Evolutionary conservation across 2,797 vertebrate species (phyloP).

Genomic region (Falco rusticolus): DNA sequence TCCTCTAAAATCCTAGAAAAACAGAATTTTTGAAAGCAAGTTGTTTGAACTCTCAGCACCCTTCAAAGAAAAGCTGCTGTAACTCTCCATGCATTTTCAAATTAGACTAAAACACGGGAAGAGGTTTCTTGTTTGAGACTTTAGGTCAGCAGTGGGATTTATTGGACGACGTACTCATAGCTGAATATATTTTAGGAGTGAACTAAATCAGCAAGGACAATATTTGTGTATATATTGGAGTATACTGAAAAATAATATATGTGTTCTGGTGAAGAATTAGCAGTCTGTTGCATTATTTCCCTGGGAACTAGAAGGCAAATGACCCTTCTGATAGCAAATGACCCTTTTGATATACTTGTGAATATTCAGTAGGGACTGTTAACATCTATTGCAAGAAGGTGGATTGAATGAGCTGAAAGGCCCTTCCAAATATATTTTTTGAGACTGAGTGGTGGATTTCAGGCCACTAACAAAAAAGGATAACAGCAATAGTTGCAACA

Average conservation of each 20-base stretch:
- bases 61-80: neutral
- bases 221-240: neutral
- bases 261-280: neutral
- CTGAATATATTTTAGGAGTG: neutral
- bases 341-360: neutral
- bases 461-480: neutral
- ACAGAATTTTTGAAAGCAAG: neutral
- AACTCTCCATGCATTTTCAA: neutral
- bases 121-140: neutral
- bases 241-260: neutral
- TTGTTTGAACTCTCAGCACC: neutral
- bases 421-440: neutral
- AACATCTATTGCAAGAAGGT: neutral
- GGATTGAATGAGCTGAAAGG: neutral
- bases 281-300: neutral
- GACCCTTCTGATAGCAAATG: neutral
- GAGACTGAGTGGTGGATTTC: neutral
- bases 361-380: neutral
- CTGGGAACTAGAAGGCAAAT: conserved; percentile 13
- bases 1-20: neutral
- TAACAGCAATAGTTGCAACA: neutral
- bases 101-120: neutral
- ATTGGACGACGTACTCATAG: neutral
- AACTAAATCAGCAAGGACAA: neutral
- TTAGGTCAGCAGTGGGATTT: neutral